Evolutionary conservation across 2,888 invertebrate species (phyloP), one percentile per base, ranked within the genome.

Genomic region (Orthonychiurus folsomi): DNA sequence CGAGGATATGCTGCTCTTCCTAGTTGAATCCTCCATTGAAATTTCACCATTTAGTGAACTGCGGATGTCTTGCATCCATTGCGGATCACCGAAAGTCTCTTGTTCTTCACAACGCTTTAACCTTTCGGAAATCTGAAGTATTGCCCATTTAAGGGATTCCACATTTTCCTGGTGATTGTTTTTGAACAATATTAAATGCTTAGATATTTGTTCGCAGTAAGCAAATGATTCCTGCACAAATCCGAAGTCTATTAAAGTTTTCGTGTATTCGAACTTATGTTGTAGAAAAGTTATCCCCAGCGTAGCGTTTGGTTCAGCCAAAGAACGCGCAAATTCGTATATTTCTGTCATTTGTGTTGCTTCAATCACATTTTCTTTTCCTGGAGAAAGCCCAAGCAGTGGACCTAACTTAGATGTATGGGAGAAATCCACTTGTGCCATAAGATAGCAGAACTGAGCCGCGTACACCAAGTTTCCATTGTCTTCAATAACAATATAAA

Each of bases 381-480:
- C 87, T 74, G 84, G 82, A 21, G 76, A 76, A 74, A 87, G 86
- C 63, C 93, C 89, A 68, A 95, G 82, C 56, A 95, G 82, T 77
- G 74, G 76, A 25, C 81, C 79, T 15, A 72, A 37, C 55, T 69
- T 66, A 1, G 69, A 69, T 21, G 65, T 57, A 23, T 60, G 26
- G 0, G 63, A 61, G 76, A 84, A 81, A 58, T 80, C 82, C 65
- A 84, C 82, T 73, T 88, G 87, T 1, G 88, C 93, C 79, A 93
- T 86, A 74, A 99, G 80, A 80, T 95, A 96, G 78, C 95, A 96
- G 79, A 97, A 93, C 78, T 97, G 96, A 25, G 95, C 92, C 1
- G 92, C 94, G 79, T 87, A 87, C 61, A 89, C 79, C 74, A 88
- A 88, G 15, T 94, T 93, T 69, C 88, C 85, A 61, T 83, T 78